A percentile compares a stretch with the other conserved stretches of the same genome.
These are phyloP conservation scores for Trachymyrmex septentrionalis DNA, from an alignment of 1,140 invertebrate genomes.

Conservation along the genomic window DNA sequence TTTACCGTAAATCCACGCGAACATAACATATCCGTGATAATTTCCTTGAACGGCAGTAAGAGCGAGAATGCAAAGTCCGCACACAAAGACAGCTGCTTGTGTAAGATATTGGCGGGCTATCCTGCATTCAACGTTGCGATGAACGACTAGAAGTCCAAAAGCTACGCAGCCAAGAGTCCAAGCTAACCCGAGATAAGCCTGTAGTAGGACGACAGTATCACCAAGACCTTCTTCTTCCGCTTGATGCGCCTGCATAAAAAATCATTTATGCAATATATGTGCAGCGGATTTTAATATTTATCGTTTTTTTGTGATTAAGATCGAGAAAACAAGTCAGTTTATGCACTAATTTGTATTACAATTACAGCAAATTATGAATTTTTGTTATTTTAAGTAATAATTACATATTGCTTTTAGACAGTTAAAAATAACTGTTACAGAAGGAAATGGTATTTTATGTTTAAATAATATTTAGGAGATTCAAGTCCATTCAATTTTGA, in stretches of 20 bases:
- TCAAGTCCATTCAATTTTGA: not conserved
- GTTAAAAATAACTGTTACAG: not conserved
- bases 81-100: constrained; percentile 92
- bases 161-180: constrained; percentile 93
- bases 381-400: constrained; percentile 23
- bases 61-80: constrained; percentile 92
- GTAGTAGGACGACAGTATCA: constrained; percentile 90
- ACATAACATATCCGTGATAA: constrained; percentile 93
- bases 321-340: not conserved
- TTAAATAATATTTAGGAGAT: constrained; percentile 1
- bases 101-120: constrained; percentile 95
- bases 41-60: constrained; percentile 94
- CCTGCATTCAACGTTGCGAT: constrained; percentile 93
- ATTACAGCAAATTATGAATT: constrained; percentile 3
- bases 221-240: constrained; percentile 91
- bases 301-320: not conserved
- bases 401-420: not conserved
- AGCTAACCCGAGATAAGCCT: constrained; percentile 93
- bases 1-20: constrained; percentile 93
- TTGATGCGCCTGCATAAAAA: constrained; percentile 88
- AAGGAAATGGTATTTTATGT: not conserved
- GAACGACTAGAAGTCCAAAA: constrained; percentile 93
- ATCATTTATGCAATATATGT: not conserved
- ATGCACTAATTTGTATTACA: not conserved
- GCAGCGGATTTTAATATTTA: not conserved